phyloP scores from a whole-genome alignment of 2,888 invertebrate species.

The Balanococcus diminutus region DNA sequence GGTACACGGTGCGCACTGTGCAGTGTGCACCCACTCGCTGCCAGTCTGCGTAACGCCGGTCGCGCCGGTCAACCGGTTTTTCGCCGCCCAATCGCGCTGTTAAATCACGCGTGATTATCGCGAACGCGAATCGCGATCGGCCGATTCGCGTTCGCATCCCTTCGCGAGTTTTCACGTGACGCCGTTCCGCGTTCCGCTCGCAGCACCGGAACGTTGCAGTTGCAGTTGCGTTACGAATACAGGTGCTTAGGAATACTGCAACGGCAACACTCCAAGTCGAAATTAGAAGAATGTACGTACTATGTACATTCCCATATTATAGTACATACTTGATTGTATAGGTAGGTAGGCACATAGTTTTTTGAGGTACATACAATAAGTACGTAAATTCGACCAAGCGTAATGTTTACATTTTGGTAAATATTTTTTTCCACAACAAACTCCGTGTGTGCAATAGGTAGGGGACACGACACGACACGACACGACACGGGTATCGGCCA shows the following conservation, averaged over 20 bases:
- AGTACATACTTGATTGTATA: too few relatives aligned
- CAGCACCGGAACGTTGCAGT: neutral
- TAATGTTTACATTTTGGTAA: neutral
- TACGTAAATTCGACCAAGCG: neutral
- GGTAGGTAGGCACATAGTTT: too few relatives aligned
- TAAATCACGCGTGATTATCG: neutral
- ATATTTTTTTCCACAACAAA: too few relatives aligned
- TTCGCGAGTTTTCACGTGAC: too few relatives aligned
- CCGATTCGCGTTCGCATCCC: neutral
- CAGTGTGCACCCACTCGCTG: neutral
- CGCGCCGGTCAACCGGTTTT: slow-evolving; percentile 45
- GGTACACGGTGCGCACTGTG: neutral
- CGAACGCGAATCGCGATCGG: neutral
- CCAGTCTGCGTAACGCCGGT: neutral
- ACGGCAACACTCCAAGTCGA: too few relatives aligned
- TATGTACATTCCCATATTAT: too few relatives aligned
- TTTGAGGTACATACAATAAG: too few relatives aligned
- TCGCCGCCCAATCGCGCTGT: neutral
- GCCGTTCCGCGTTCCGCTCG: neutral
- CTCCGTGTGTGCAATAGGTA: too few relatives aligned
- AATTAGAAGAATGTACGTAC: too few relatives aligned
- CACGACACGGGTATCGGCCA: too few relatives aligned
- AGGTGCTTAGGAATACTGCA: too few relatives aligned
- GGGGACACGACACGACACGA: too few relatives aligned
- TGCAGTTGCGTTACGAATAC: neutral